These are phyloP conservation scores for Caloenas nicobarica DNA, from an alignment of 2,113 vertebrate species.

Conservation along the genomic window DNA sequence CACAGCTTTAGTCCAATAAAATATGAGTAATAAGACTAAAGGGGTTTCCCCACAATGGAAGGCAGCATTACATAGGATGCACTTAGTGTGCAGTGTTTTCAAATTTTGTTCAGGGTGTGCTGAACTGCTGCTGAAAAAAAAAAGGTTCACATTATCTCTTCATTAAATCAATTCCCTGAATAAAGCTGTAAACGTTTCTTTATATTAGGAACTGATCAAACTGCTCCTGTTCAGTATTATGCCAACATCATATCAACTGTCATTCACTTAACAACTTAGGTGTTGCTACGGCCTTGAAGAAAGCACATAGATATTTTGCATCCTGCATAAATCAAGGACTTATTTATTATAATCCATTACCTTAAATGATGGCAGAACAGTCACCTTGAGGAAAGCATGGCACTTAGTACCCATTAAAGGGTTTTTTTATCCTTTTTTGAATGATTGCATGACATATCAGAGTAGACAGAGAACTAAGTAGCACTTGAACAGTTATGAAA, in stretches of 20 bases:
- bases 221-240: neutral
- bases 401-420: neutral
- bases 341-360: neutral
- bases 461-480: neutral
- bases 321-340: neutral
- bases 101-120: neutral
- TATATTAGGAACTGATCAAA: neutral
- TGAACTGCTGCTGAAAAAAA: neutral
- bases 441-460: neutral
- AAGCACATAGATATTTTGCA: neutral
- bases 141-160: neutral
- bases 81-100: neutral
- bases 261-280: neutral
- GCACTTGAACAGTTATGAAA: neutral
- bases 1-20: neutral
- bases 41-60: neutral
- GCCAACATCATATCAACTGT: neutral
- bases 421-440: neutral
- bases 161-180: neutral
- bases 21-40: neutral
- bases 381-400: neutral
- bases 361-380: neutral
- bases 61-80: neutral
- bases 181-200: neutral
- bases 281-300: neutral